phyloP scores from a whole-genome alignment of 2,113 vertebrate species.

The Sminthopsis crassicaudata region DNA sequence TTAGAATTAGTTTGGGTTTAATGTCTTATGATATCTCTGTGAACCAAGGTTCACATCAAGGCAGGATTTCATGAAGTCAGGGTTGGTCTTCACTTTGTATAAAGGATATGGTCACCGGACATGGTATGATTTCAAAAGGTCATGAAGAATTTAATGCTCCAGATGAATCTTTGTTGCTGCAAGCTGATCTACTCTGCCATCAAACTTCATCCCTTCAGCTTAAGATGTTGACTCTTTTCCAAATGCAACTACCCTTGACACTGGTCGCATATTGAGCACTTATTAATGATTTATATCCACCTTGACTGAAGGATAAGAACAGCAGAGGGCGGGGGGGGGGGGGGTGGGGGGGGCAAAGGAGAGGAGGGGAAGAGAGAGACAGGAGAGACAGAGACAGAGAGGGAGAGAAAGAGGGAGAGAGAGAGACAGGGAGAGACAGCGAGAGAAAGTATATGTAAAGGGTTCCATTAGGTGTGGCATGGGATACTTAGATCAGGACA shows the following conservation, averaged over 20 bases:
- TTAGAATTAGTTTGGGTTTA: neutral
- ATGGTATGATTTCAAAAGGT: neutral
- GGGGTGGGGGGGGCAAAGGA: too few relatives aligned
- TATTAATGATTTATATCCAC: neutral
- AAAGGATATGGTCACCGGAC: neutral
- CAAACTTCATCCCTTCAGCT: conserved; percentile 4
- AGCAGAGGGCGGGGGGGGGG: neutral
- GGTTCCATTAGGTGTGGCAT: neutral
- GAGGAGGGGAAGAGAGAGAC: too few relatives aligned
- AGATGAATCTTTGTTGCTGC: neutral
- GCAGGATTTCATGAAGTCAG: neutral
- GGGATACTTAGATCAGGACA: neutral
- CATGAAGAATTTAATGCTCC: neutral
- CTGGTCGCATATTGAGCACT: neutral
- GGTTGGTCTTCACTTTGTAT: neutral
- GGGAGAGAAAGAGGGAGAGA: too few relatives aligned
- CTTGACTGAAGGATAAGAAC: neutral
- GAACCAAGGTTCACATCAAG: neutral
- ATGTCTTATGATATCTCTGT: neutral
- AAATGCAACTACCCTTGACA: conserved; percentile 22
- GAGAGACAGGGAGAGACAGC: too few relatives aligned
- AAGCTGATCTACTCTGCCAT: neutral
- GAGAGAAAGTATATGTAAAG: too few relatives aligned
- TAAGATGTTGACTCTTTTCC: neutral
- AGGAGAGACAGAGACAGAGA: too few relatives aligned